Percentiles rank a stretch among this genome's conserved stretches.
Conservation (phyloP, 2,797 vertebrate species). For the Malacoraja senta region DNA sequence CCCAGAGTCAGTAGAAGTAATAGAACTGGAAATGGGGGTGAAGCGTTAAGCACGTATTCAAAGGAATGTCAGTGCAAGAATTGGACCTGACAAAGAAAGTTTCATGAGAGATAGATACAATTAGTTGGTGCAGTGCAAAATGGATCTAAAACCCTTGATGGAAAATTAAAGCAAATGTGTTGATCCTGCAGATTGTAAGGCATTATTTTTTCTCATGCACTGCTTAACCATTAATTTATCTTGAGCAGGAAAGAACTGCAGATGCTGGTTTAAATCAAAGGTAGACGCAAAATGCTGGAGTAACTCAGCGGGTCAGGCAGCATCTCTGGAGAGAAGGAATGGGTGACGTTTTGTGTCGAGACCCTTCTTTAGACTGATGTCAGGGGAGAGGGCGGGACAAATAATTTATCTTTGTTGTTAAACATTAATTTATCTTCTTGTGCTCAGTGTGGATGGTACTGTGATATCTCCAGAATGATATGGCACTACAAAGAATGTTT, state of each 20-base stretch:
- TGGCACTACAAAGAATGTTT: not conserved
- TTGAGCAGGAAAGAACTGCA: not conserved
- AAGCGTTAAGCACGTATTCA: not conserved
- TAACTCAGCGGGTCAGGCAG: too few species aligned
- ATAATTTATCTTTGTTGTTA: too few species aligned
- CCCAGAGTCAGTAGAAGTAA: not conserved
- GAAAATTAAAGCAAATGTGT: slow-evolving; percentile 30
- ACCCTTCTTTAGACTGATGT: too few species aligned
- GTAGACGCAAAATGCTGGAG: too few species aligned
- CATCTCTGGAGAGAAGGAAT: too few species aligned
- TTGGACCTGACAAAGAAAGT: slow-evolving; percentile 9
- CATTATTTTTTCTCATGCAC: slow-evolving; percentile 2
- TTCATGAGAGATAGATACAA: not conserved
- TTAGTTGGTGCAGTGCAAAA: not conserved
- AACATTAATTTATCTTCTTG: slow-evolving; percentile 14
- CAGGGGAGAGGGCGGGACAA: too few species aligned
- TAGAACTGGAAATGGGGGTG: not conserved
- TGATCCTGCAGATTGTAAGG: not conserved
- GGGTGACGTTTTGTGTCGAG: too few species aligned
- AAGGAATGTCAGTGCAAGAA: not conserved
- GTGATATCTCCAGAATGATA: not conserved
- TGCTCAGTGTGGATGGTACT: not conserved
- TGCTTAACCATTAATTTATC: not conserved
- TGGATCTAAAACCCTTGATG: not conserved
- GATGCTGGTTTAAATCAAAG: too few species aligned